Evolutionary conservation across 2,113 vertebrate genomes (phyloP), one percentile per base, ranked within the genome.

Genomic region (Merops nubicus): DNA sequence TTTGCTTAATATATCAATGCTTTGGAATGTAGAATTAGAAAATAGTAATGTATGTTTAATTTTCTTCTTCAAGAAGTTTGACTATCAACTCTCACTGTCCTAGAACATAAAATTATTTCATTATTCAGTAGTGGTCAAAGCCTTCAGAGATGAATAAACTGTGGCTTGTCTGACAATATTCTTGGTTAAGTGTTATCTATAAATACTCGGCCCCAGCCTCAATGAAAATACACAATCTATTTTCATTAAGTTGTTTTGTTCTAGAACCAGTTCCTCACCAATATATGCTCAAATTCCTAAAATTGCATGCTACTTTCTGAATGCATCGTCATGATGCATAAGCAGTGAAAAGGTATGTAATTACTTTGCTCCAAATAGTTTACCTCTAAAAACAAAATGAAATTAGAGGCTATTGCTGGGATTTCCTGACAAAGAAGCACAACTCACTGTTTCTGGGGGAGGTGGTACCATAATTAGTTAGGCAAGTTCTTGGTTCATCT

Each of bases 131-230:
- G 16, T 86, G 69, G 50, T 89, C 51, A 74, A 60, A 33, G 54
- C 42, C 69, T 91, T 97, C 45, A 83, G 91, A 63, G 19, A 65
- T 79, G 51, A 95, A 60, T 91, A 88, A 93, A 94, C 54, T 31
- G 81, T 42, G 42, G 81, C 28, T 72, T 94, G 86, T 82, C 85
- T 97, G 69, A 74, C 18, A 5, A 51, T 68, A 67, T 88, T 82
- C 43, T 69, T 82, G 81, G 43, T 80, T 89, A 65, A 91, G 15
- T 93, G 18, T 8, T 51, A 42, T 83, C 57, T 85, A 2, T 64
- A 82, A 73, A 74, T 88, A 79, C 21, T 78, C 36, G 90, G 31
- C 34, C 64, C 11, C 2, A 12, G n/a, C 45, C 75, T 77, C 63
- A 68, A 67, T 10, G 26, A 89, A 89, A 93, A 68, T 59, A 70